Base-by-base conservation (phyloP, 2,888 invertebrate genomes). In the Hetaerina titia region DNA sequence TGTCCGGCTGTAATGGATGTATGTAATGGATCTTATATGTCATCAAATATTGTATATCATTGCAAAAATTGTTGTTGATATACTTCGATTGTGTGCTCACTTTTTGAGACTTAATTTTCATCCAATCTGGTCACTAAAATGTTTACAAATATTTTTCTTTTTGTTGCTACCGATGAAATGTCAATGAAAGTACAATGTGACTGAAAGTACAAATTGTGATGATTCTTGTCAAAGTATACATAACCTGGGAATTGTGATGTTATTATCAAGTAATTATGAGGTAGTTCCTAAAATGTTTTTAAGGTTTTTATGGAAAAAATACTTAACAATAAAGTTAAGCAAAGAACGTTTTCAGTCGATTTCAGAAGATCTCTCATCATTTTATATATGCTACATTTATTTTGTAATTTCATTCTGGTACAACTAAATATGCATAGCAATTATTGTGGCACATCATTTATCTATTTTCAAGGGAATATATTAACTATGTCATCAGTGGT, bases 141-240 rank as follows among this genome's bases (percentile, higher is more conserved):
- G 4, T 25, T 17, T 25, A 81, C 25, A 25, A 25, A 31, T 81
- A 81, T 81, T 81, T 81, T 81, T 81, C n/a, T 74, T 25, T 31
- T 5, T 81, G 15, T 81, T 81, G 74, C n/a, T 81, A 81, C 13
- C 13, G 31, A 13, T 81, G 74, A 81, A 81, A 31, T 31, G 81
- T 69, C 45, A 45, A 45, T 45, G 45, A 45, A 45, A 45, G 45
- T 45, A 45, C 45, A 45, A 45, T 45, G 45, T 45, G 45, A 45
- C 45, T 45, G 45, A 69, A 69, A 69, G 69, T 81, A 81, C 81
- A 81, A 81, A 81, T 22, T 81, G 81, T 81, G 81, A 31, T 81
- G 2, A 81, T 25, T 81, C 81, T 81, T 81, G 81, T 31, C 81
- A 31, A 11, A 11, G 13, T 25, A 11, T n/a, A 74, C 19, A 25